Percentiles rank a stretch among this genome's conserved stretches.
Conservation (phyloP, 37 sponge, comb jelly and placozoan species). For the Mnemiopsis leidyi region DNA sequence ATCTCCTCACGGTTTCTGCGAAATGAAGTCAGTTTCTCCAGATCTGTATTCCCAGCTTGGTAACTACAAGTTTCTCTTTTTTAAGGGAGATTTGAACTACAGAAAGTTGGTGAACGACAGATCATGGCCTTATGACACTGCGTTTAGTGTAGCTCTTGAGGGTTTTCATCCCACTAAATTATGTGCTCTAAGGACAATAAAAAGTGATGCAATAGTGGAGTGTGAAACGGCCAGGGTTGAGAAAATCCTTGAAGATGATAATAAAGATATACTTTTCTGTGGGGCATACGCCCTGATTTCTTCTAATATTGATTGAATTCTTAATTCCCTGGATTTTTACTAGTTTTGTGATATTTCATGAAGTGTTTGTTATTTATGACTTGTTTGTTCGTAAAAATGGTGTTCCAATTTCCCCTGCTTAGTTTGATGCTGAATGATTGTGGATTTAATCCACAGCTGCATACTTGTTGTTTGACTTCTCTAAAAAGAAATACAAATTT, state of each 20-base stretch:
- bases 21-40: constrained; percentile 78
- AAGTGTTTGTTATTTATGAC: no score
- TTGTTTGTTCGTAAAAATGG: no score
- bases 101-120: constrained; percentile 93
- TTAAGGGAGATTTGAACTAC: constrained; percentile 99
- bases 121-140: constrained; percentile 85
- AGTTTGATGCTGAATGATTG: no score
- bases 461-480: no score
- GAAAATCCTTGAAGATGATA: constrained; percentile 70
- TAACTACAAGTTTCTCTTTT: constrained; percentile 75
- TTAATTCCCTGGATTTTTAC: no score
- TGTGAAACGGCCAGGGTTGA: constrained; percentile 73
- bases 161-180: constrained; percentile 85
- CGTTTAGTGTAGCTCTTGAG: constrained; percentile 76
- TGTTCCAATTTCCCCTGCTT: no score
- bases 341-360: no score
- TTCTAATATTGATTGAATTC: not conserved
- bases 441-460: no score
- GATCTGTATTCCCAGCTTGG: constrained; percentile 79
- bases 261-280: constrained; percentile 24
- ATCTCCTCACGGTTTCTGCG: constrained; percentile 79
- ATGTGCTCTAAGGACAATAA: constrained; percentile 89
- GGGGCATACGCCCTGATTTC: constrained; percentile 50
- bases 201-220: constrained; percentile 93
- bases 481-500: no score